Conservation (phyloP, 2,888 invertebrate species). For the Cremastinae sp. region DNA sequence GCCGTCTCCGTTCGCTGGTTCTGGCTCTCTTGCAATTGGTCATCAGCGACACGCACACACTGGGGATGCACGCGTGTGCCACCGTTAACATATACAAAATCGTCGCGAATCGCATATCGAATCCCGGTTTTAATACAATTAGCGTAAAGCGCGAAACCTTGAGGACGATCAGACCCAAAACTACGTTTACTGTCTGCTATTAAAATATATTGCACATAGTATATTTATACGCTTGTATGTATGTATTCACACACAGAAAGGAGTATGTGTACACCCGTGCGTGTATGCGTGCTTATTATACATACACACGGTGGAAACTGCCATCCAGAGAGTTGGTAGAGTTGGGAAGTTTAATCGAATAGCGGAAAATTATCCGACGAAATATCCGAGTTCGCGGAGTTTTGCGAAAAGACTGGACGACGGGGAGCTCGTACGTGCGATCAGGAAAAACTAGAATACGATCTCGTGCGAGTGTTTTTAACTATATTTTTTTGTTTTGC, state of each 20-base stretch:
- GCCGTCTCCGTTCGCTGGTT: conserved; percentile 13
- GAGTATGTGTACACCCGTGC: background rate
- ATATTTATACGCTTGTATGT: background rate
- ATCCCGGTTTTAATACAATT: conserved; percentile 54
- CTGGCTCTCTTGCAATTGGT: conserved; percentile 50
- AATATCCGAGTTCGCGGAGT: too few species aligned
- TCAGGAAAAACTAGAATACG: too few species aligned
- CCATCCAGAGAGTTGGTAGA: conserved; percentile 1
- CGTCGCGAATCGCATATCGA: conserved; percentile 32
- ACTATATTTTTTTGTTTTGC: too few species aligned
- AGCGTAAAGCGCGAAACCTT: conserved; percentile 41
- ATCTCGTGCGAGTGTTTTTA: too few species aligned
- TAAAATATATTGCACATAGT: background rate
- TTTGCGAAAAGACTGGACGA: too few species aligned
- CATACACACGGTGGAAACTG: background rate
- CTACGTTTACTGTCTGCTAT: conserved; percentile 3
- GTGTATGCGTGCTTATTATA: conserved; percentile 16
- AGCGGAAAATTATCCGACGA: too few species aligned
- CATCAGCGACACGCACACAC: conserved; percentile 14
- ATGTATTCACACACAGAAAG: background rate
- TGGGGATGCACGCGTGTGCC: background rate
- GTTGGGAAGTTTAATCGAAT: too few species aligned
- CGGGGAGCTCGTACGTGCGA: too few species aligned
- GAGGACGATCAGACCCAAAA: conserved; percentile 38
- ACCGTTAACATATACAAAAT: conserved; percentile 11